Conservation (phyloP, 2,888 invertebrate genomes). For the Nomada fucata region DNA sequence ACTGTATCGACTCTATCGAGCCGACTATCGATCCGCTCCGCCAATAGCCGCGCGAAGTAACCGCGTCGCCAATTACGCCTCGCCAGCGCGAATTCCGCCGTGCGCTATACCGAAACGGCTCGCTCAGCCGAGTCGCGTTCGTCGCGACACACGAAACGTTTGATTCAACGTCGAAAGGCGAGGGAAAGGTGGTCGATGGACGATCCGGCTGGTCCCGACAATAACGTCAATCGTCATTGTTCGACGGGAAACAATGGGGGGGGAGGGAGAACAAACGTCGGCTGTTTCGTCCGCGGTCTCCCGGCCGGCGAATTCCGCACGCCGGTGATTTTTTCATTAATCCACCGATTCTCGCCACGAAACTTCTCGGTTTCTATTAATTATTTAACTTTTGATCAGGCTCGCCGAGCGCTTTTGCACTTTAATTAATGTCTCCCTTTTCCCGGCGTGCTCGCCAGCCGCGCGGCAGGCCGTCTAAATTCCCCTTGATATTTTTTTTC, state of each 20-base stretch:
- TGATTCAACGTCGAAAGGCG: not conserved
- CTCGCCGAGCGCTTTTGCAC: constrained; percentile 51
- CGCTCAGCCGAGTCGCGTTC: not conserved
- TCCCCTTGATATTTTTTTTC: constrained; percentile 34
- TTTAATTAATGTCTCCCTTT: constrained; percentile 66
- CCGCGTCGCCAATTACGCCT: no score
- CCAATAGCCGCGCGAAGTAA: no score
- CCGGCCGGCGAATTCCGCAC: not conserved
- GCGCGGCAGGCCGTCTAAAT: constrained; percentile 33
- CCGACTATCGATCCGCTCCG: no score
- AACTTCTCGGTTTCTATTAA: constrained; percentile 52
- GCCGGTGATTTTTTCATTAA: constrained; percentile 51
- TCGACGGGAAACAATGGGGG: constrained; percentile 6
- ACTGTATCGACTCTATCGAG: no score
- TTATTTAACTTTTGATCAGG: constrained; percentile 65
- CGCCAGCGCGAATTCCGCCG: not conserved
- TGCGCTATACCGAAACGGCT: not conserved
- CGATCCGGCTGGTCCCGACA: constrained; percentile 16
- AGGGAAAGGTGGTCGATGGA: not conserved
- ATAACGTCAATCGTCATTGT: constrained; percentile 26
- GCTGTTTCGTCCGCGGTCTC: not conserved
- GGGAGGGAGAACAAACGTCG: not conserved
- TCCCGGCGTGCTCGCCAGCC: constrained; percentile 19
- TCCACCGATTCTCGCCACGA: constrained; percentile 33
- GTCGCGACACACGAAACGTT: constrained; percentile 4